Percentiles rank a stretch among this genome's conserved stretches.
Evolutionary conservation across 2,797 vertebrate species (phyloP).

Genomic region (Coccyzus lansbergi): DNA sequence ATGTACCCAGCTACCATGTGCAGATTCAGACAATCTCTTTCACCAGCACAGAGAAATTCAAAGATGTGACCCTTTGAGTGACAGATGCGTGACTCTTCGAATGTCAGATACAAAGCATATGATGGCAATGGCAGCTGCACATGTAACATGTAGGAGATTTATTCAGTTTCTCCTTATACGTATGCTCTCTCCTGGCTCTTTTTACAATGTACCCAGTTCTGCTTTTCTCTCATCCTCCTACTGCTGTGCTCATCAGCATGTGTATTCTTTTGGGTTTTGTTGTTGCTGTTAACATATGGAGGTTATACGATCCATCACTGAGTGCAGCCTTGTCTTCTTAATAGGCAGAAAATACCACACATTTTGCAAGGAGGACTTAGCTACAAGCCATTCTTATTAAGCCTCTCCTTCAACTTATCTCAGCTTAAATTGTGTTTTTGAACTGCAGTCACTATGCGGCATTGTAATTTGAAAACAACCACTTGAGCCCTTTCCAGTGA

Average conservation of each 20-base stretch:
- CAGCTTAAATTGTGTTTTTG: constrained; percentile 13
- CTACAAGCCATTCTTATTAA: background rate
- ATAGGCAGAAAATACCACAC: background rate
- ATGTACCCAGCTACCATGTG: background rate
- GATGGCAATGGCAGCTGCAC: background rate
- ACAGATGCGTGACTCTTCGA: background rate
- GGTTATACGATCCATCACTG: background rate
- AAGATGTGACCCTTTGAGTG: background rate
- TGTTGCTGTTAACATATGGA: background rate
- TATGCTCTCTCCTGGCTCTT: background rate
- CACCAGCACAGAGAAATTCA: background rate
- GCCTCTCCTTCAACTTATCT: constrained; percentile 42
- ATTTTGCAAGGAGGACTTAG: background rate
- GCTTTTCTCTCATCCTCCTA: background rate
- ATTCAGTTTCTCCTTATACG: background rate
- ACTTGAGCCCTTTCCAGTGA: constrained; percentile 15
- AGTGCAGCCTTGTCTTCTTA: background rate
- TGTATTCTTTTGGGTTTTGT: background rate
- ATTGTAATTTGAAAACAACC: constrained; percentile 43
- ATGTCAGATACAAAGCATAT: background rate
- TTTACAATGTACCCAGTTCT: background rate
- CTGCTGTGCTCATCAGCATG: background rate
- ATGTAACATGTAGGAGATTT: background rate
- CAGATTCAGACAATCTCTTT: background rate
- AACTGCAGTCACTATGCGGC: background rate